These are phyloP conservation scores for Amphipoea lucens DNA, from an alignment of 2,888 invertebrate species.

Conservation along the genomic window DNA sequence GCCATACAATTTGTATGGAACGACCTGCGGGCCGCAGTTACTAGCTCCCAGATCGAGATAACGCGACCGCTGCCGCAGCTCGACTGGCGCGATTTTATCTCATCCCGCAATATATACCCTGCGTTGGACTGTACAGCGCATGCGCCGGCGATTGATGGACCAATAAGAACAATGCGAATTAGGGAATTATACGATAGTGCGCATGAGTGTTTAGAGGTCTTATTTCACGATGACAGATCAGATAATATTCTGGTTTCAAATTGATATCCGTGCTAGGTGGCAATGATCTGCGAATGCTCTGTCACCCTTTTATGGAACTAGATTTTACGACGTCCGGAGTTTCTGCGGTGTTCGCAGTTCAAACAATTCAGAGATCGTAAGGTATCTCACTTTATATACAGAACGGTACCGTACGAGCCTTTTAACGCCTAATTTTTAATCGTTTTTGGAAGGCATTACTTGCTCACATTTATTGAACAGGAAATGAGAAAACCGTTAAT, in stretches of 20 bases:
- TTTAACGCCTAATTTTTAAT: constrained; percentile 50
- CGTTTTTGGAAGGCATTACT: constrained; percentile 44
- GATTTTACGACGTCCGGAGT: constrained; percentile 54
- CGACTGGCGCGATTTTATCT: constrained; percentile 86
- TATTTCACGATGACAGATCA: constrained; percentile 66
- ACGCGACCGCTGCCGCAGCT: constrained; percentile 80
- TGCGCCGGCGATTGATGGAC: constrained; percentile 85
- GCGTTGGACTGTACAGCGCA: constrained; percentile 77
- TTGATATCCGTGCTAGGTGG: constrained; percentile 64
- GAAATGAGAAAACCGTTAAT: constrained; percentile 60
- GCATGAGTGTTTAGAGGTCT: constrained; percentile 65
- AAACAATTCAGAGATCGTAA: constrained; percentile 43
- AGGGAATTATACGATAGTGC: constrained; percentile 70
- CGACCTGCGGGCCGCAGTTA: constrained; percentile 84
- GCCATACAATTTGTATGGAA: constrained; percentile 90
- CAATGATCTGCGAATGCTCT: constrained; percentile 60
- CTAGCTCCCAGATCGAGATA: constrained; percentile 86
- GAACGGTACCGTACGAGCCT: constrained; percentile 6
- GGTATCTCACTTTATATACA: constrained; percentile 42
- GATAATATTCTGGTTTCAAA: constrained; percentile 63
- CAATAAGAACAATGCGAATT: constrained; percentile 85
- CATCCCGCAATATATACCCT: constrained; percentile 79
- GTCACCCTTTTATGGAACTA: constrained; percentile 55
- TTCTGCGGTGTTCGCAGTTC: constrained; percentile 37
- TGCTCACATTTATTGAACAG: constrained; percentile 44